Conservation (phyloP, 2,113 vertebrate genomes). For the Hippopotamus amphibius region DNA sequence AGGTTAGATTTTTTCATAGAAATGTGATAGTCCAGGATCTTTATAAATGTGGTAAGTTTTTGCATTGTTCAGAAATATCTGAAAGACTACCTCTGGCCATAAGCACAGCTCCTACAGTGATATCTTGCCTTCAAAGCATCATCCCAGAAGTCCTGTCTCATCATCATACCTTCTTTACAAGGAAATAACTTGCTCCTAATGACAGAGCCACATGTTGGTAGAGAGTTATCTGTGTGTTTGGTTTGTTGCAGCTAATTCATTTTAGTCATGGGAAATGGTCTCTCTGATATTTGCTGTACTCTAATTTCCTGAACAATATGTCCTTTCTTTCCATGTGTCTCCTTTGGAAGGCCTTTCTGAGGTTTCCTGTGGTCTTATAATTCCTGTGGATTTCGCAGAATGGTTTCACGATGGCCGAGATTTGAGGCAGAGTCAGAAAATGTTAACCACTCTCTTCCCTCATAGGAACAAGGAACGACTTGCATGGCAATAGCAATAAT, state of each 20-base stretch:
- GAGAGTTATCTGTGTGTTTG: not conserved
- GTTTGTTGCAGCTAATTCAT: constrained; percentile 37
- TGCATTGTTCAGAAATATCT: not conserved
- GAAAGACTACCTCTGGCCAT: not conserved
- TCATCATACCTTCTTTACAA: not conserved
- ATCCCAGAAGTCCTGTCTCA: not conserved
- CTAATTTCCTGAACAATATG: constrained; percentile 62
- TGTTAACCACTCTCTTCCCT: constrained; percentile 7
- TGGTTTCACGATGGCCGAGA: constrained; percentile 33
- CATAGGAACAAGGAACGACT: not conserved
- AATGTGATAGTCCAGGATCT: not conserved
- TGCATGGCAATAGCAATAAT: not conserved
- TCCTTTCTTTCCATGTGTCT: constrained; percentile 10
- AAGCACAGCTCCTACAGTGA: not conserved
- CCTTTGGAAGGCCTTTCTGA: constrained; percentile 55
- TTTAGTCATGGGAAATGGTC: constrained; percentile 54
- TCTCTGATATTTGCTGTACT: constrained; percentile 49
- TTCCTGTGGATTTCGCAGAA: constrained; percentile 52
- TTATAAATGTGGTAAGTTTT: not conserved
- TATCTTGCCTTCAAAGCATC: not conserved
- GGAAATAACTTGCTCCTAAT: not conserved
- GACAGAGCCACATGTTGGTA: not conserved
- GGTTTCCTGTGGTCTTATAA: constrained; percentile 44
- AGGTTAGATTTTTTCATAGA: not conserved
- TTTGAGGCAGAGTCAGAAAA: not conserved